Conservation (phyloP, 2,797 vertebrate genomes). For the Hirundo rustica region DNA sequence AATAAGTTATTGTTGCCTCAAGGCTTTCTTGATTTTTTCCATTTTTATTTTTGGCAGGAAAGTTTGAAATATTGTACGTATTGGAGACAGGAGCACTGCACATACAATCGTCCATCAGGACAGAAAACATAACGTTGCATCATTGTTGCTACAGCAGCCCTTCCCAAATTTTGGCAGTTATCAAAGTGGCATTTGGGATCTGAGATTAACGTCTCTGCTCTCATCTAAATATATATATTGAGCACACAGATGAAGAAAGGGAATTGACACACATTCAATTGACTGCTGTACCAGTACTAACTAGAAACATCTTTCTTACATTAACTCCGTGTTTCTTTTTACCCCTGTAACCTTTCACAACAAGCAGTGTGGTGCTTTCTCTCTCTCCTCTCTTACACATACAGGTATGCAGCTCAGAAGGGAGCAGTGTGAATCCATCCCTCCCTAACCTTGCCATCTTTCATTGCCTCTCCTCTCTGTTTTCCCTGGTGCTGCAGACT, state of each 20-base stretch:
- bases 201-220: slow-evolving; percentile 56
- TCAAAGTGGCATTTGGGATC: slow-evolving; percentile 46
- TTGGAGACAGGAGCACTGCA: slow-evolving; percentile 54
- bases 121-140: slow-evolving; percentile 39
- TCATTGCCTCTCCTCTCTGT: not conserved
- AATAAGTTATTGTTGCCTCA: slow-evolving; percentile 59
- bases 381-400: not conserved
- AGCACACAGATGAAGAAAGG: not conserved
- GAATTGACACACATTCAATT: slow-evolving; percentile 58
- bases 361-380: not conserved
- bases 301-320: slow-evolving; percentile 28
- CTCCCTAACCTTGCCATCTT: not conserved
- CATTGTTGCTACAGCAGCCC: not conserved
- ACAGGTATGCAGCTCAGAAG: not conserved
- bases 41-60: slow-evolving; percentile 58
- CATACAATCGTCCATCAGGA: slow-evolving; percentile 46
- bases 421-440: not conserved
- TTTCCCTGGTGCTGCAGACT: not conserved
- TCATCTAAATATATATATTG: slow-evolving; percentile 44
- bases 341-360: not conserved
- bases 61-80: slow-evolving; percentile 52
- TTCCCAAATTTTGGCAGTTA: slow-evolving; percentile 30
- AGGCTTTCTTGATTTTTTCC: slow-evolving; percentile 50
- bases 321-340: not conserved
- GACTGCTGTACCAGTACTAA: slow-evolving; percentile 41